Conservation (phyloP, 2,113 vertebrate genomes). For the Aptenodytes forsteri region DNA sequence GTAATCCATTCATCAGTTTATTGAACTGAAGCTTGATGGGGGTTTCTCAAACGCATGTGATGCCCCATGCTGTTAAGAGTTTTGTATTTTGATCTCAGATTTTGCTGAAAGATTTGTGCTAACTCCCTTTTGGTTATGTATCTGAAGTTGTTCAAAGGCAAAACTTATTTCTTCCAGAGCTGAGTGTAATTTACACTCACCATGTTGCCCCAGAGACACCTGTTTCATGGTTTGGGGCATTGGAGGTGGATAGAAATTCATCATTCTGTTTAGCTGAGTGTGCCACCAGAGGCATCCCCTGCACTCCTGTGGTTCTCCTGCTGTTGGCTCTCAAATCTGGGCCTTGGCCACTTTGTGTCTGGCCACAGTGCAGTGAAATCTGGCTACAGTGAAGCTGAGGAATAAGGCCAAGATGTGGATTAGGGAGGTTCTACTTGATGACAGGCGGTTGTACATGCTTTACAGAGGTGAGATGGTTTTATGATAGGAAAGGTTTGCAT, state of each 20-base stretch:
- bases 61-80: not conserved
- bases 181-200: not conserved
- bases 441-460: not conserved
- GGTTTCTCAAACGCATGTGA: not conserved
- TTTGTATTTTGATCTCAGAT: constrained; percentile 51
- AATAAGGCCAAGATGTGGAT: not conserved
- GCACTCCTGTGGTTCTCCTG: not conserved
- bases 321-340: not conserved
- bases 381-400: not conserved
- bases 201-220: not conserved
- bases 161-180: not conserved
- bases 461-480: not conserved
- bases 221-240: not conserved
- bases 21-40: constrained; percentile 8
- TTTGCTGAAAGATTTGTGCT: constrained; percentile 8
- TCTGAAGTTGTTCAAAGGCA: constrained; percentile 11
- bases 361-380: not conserved
- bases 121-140: not conserved
- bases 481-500: not conserved
- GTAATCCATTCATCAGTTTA: constrained; percentile 40
- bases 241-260: not conserved
- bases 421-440: not conserved
- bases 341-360: not conserved
- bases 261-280: not conserved
- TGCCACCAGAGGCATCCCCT: not conserved